These are phyloP conservation scores for Diplodus puntazzo DNA, from an alignment of 2,797 vertebrate species.

Conservation along the genomic window DNA sequence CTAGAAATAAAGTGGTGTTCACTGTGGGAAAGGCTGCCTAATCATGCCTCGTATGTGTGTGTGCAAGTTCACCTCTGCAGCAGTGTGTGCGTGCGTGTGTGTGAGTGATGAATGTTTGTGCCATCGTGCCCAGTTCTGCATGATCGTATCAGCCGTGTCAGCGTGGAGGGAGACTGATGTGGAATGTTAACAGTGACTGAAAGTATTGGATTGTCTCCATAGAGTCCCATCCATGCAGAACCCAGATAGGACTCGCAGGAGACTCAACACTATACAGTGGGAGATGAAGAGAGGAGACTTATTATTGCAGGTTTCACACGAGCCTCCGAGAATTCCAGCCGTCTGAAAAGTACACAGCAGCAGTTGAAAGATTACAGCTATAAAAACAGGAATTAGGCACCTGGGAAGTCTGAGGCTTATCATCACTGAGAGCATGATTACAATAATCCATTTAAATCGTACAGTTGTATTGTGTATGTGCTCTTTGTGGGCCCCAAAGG, in stretches of 20 bases:
- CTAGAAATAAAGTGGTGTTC: constrained; percentile 44
- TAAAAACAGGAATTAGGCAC: constrained; percentile 51
- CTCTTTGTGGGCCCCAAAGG: background rate
- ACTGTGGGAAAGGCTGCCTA: constrained; percentile 21
- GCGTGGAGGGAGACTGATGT: constrained; percentile 68
- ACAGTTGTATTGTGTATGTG: constrained; percentile 23
- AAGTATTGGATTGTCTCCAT: constrained; percentile 79
- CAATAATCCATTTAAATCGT: constrained; percentile 57
- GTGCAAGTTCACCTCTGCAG: background rate
- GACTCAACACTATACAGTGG: constrained; percentile 55
- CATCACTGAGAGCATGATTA: constrained; percentile 44
- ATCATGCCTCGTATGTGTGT: constrained; percentile 7
- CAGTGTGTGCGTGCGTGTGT: constrained; percentile 22
- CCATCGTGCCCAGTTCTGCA: constrained; percentile 49
- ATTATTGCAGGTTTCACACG: constrained; percentile 50
- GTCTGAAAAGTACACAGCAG: constrained; percentile 30
- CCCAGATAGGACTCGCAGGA: constrained; percentile 55
- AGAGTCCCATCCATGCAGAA: constrained; percentile 74
- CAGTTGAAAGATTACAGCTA: constrained; percentile 54
- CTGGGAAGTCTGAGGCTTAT: constrained; percentile 35
- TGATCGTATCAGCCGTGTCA: constrained; percentile 72
- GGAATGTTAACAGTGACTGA: constrained; percentile 80
- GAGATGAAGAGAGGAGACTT: constrained; percentile 40
- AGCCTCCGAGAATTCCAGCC: constrained; percentile 41
- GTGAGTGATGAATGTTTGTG: constrained; percentile 43